Evolutionary conservation across 2,113 vertebrate species (phyloP), one percentile per base, ranked within the genome.

Genomic region (Parus major): DNA sequence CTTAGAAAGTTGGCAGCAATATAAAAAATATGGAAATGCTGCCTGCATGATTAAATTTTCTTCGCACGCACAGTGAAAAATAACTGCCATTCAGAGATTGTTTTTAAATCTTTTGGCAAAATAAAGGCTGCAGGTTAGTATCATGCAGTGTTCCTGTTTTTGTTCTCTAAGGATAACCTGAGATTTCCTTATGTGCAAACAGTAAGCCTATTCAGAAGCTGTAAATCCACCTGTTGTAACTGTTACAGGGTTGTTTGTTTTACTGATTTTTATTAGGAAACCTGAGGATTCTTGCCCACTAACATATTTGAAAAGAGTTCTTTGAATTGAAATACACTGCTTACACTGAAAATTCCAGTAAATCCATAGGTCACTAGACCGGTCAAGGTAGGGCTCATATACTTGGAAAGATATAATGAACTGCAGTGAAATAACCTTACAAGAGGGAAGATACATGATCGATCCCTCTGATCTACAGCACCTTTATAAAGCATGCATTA

Each of bases 181-280:
- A 97, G 80, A 96, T 97, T 95, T 98, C 88, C 87, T 93, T 96
- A 96, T 93, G 69, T 92, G 92, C 33, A 85, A 98, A 98, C 98
- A 98, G 97, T 97, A 94, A 89, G 65, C 92, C 97, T 96, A 97
- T 98, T 98, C 96, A 98, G 93, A 90, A 82, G 56, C 77, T 88
- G 92, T 96, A 96, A 96, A 96, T 98, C 97, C 97, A 98, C 98
- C 97, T 98, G 96, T 97, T 98, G 97, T 97, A 98, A 97, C 93
- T 97, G 90, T 95, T 88, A 95, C 69, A 93, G 69, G 33, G 69
- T 86, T 97, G 97, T 98, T 98, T 98, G 95, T 91, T 98, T 98
- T 97, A 93, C 94, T 97, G 95, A 96, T 97, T 98, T 95, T 98
- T 98, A 96, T 96, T 93, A 96, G 98, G 97, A 98, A 98, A 98